These are phyloP conservation scores for Epinephelus fuscoguttatus DNA, from an alignment of 2,113 vertebrate species.

Conservation along the genomic window DNA sequence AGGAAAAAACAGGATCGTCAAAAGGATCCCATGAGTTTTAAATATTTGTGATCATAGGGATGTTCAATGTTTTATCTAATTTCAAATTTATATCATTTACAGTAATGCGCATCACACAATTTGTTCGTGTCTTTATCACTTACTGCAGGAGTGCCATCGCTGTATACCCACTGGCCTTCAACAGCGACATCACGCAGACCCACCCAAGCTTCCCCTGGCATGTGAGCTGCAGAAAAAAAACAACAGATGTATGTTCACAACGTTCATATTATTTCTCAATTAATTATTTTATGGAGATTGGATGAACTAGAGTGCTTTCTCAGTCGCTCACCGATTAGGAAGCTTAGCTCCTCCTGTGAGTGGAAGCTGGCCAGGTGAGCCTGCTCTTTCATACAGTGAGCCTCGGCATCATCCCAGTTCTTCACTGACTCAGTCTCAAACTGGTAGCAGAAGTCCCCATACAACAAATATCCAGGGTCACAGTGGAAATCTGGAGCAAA, in stretches of 20 bases:
- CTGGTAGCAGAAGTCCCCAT: conserved; percentile 80
- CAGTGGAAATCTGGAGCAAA: conserved; percentile 79
- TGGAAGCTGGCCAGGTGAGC: conserved; percentile 83
- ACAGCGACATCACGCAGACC: conserved; percentile 80
- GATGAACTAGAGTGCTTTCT: neutral
- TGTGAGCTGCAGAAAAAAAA: conserved; percentile 76
- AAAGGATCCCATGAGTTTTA: neutral
- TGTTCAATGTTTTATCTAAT: neutral
- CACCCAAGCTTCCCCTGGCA: conserved; percentile 78
- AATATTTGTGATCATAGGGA: neutral
- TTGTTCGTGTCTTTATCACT: conserved; percentile 35
- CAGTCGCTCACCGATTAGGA: conserved; percentile 76
- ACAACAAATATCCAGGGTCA: conserved; percentile 82
- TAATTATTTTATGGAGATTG: neutral
- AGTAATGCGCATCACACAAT: neutral
- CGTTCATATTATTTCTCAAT: neutral
- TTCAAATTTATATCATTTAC: neutral
- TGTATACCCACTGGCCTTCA: conserved; percentile 75
- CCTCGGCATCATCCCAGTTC: conserved; percentile 81
- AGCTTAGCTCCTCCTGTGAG: conserved; percentile 76
- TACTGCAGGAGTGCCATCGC: conserved; percentile 77
- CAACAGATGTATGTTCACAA: too few relatives aligned
- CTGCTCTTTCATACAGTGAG: conserved; percentile 68
- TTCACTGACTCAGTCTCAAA: conserved; percentile 78
- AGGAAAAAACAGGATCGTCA: neutral